Conservation (phyloP, 1,140 invertebrate species). For the Rhyacophila brunnea region DNA sequence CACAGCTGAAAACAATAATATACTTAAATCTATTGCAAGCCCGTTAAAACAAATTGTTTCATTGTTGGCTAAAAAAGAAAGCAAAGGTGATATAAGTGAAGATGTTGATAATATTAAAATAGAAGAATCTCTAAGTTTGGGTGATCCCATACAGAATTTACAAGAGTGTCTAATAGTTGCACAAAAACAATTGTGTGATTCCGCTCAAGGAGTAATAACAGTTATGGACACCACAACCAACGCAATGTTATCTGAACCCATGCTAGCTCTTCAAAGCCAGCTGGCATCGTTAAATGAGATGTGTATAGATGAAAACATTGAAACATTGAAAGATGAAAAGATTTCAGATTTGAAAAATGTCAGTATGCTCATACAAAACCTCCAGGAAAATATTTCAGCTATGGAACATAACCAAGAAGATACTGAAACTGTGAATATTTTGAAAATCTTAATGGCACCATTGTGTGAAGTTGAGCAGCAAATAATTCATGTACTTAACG, state of each 20-base stretch:
- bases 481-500: neutral
- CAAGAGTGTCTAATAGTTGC: constrained; percentile 24
- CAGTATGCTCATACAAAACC: constrained; percentile 1
- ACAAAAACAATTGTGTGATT: constrained; percentile 29
- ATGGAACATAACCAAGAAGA: neutral
- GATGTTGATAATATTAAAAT: neutral
- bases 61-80: constrained; percentile 1
- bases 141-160: constrained; percentile 23
- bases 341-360: constrained; percentile 4
- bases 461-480: constrained; percentile 7
- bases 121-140: constrained; percentile 1
- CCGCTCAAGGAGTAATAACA: constrained; percentile 12
- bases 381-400: constrained; percentile 12
- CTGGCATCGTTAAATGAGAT: constrained; percentile 8
- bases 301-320: neutral
- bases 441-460: constrained; percentile 2
- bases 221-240: constrained; percentile 13
- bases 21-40: constrained; percentile 6
- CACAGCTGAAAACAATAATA: neutral
- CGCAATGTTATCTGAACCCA: constrained; percentile 18
- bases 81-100: neutral
- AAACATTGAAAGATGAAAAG: constrained; percentile 1
- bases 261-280: constrained; percentile 12
- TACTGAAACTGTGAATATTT: neutral
- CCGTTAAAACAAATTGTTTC: constrained; percentile 3